Evolutionary conservation across 2,797 vertebrate genomes (phyloP).

Genomic region (Pantherophis vulpinus): DNA sequence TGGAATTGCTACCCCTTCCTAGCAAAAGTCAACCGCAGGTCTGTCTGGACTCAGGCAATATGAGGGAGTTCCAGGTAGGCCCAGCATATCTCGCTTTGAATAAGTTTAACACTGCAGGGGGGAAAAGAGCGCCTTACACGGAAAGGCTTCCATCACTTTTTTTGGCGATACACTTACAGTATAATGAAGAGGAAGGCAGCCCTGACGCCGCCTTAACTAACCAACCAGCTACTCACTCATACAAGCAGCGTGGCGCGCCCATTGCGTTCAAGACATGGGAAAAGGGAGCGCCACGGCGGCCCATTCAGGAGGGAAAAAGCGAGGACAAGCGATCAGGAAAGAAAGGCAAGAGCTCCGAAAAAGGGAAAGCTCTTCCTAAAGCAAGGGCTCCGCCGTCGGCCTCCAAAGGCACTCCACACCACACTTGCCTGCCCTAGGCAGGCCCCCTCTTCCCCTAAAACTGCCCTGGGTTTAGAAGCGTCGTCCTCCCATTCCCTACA

Average conservation of each 20-base stretch:
- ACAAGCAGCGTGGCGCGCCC: neutral
- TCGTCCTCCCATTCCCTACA: neutral
- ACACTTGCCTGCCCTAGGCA: neutral
- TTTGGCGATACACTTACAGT: neutral
- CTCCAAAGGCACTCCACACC: neutral
- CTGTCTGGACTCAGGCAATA: neutral
- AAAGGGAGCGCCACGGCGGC: neutral
- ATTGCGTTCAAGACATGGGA: neutral
- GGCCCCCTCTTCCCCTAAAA: neutral
- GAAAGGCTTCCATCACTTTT: neutral
- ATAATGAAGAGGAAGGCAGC: neutral
- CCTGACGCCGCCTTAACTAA: neutral
- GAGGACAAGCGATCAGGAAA: too few relatives aligned
- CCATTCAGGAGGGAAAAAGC: neutral
- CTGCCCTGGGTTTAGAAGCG: too few relatives aligned
- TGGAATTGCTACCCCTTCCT: neutral
- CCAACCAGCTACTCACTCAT: neutral
- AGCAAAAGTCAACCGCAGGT: neutral
- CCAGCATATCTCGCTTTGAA: neutral
- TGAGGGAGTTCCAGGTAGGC: neutral
- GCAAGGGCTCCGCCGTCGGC: neutral
- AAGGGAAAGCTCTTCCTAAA: neutral
- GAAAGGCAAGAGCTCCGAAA: neutral
- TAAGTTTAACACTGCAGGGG: neutral
- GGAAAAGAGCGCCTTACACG: neutral